Evolutionary conservation across 2,888 invertebrate genomes (phyloP).

Genomic region (Pseudococcus jackbeardsleyi): DNA sequence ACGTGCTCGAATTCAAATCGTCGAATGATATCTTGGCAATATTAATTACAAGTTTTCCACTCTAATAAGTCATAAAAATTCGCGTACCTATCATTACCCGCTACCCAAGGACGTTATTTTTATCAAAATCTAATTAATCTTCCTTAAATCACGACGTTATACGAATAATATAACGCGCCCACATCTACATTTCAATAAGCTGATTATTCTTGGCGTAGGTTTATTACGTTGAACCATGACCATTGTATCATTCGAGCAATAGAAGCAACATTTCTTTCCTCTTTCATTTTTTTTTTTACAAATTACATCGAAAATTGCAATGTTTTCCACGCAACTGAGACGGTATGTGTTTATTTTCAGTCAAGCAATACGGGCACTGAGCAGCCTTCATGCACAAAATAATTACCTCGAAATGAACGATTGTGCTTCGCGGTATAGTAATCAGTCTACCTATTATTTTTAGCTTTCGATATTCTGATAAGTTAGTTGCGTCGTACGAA

Average conservation of each 20-base stretch:
- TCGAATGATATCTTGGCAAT: background rate
- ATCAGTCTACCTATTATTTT: conserved; percentile 10
- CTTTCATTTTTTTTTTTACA: background rate
- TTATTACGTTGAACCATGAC: background rate
- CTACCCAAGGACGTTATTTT: conserved; percentile 36
- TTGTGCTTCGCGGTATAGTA: background rate
- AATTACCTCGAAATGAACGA: background rate
- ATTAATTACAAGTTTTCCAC: conserved; percentile 1
- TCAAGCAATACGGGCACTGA: background rate
- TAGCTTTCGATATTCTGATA: conserved; percentile 4
- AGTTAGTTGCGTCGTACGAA: background rate
- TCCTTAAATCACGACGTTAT: conserved; percentile 27
- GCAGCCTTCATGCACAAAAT: background rate
- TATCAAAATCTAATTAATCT: conserved; percentile 46
- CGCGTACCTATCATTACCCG: conserved; percentile 7
- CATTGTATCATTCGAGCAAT: background rate
- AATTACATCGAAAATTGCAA: background rate
- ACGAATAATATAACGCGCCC: background rate
- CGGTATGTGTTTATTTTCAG: background rate
- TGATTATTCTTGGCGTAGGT: background rate
- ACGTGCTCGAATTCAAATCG: background rate
- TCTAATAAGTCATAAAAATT: background rate
- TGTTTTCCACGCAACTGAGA: background rate
- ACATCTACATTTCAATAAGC: background rate
- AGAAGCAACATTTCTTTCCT: background rate